Evolutionary conservation across 92 coral and sea anemone species (phyloP).

Genomic region (Chrysogorgia sp.): DNA sequence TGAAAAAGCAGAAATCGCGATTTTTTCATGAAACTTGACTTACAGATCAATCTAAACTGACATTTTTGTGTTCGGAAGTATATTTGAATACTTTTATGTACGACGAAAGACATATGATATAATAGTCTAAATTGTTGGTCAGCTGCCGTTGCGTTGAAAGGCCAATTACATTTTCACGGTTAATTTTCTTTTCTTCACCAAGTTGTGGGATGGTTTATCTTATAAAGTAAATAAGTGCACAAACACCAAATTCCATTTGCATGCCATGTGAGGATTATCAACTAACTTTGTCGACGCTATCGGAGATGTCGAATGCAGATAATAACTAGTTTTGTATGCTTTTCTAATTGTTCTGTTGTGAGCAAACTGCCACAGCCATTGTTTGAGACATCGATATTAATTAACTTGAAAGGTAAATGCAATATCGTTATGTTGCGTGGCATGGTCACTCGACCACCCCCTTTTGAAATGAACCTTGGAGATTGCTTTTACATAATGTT

Average conservation of each 20-base stretch:
- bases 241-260: constrained; percentile 19
- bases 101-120: no score
- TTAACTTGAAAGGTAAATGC: constrained; percentile 23
- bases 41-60: no score
- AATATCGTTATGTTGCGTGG: background rate
- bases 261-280: constrained; percentile 26
- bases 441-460: background rate
- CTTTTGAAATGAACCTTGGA: constrained; percentile 2
- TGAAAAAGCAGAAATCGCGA: no score
- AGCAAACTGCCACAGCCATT: constrained; percentile 31
- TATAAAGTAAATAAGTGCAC: constrained; percentile 4
- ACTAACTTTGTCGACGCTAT: constrained; percentile 6
- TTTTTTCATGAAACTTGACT: no score
- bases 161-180: no score
- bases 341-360: constrained; percentile 39
- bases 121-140: no score
- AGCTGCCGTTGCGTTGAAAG: no score
- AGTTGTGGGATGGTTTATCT: background rate
- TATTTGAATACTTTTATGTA: no score
- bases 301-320: constrained; percentile 9
- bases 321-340: constrained; percentile 38
- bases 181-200: constrained; percentile 1
- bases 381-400: constrained; percentile 19
- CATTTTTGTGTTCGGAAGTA: no score
- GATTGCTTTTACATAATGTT: background rate